These are phyloP conservation scores for Akabosia matsudoensis DNA, from an alignment of 1,140 invertebrate species.

Conservation along the genomic window DNA sequence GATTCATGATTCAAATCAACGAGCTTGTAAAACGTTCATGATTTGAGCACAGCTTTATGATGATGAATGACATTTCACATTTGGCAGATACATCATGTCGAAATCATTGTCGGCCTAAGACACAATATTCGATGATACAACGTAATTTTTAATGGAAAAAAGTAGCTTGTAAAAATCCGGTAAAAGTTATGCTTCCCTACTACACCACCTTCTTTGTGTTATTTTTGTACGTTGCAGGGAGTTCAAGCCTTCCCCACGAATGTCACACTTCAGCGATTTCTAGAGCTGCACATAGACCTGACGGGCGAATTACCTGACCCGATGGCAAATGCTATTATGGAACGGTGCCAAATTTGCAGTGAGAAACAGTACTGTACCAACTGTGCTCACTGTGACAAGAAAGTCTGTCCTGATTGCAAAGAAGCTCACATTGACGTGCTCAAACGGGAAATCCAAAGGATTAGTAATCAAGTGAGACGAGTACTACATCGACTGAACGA, in stretches of 20 bases:
- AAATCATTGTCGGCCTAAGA: no score
- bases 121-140: no score
- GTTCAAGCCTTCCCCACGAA: conserved; percentile 94
- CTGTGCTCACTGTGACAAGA: conserved; percentile 92
- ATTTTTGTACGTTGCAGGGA: conserved; percentile 82
- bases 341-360: conserved; percentile 70
- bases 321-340: conserved; percentile 64
- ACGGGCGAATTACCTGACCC: conserved; percentile 86
- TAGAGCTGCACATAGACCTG: conserved; percentile 87
- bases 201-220: neutral
- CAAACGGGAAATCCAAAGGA: conserved; percentile 84
- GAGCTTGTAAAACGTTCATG: no score
- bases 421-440: conserved; percentile 93
- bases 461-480: conserved; percentile 82
- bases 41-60: no score
- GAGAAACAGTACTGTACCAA: conserved; percentile 86
- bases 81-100: no score
- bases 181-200: no score
- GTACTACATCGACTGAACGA: conserved; percentile 82
- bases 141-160: neutral
- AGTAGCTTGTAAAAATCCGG: neutral
- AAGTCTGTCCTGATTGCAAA: conserved; percentile 85
- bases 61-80: no score
- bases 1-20: no score
- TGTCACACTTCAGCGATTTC: conserved; percentile 89